Evolutionary conservation across 2,797 vertebrate genomes (phyloP).

Genomic region (Aplochiton taeniatus): DNA sequence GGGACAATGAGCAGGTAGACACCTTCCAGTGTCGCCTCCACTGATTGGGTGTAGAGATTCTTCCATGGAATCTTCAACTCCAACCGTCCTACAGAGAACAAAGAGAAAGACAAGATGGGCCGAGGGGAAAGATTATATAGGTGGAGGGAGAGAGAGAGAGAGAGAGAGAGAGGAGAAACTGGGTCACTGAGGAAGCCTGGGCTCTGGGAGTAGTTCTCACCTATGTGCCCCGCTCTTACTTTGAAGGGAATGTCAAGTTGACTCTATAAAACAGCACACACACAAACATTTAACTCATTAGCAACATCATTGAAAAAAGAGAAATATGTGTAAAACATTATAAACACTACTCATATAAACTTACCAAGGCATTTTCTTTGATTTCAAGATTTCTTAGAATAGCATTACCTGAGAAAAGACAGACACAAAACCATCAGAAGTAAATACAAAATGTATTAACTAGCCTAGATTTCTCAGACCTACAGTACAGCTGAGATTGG

Average conservation of each 20-base stretch:
- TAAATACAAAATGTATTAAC: too few species aligned
- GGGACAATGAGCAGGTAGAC: conserved; percentile 96
- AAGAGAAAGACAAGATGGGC: neutral
- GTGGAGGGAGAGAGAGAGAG: too few species aligned
- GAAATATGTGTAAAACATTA: neutral
- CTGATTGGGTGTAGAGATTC: conserved; percentile 94
- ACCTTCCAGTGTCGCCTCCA: conserved; percentile 93
- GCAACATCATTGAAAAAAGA: neutral
- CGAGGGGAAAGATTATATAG: neutral
- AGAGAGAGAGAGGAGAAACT: too few species aligned
- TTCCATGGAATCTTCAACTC: conserved; percentile 96
- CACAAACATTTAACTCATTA: conserved; percentile 7
- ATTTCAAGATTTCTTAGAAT: conserved; percentile 91
- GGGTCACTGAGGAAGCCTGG: neutral
- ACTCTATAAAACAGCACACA: conserved; percentile 76
- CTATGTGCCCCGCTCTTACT: conserved; percentile 94
- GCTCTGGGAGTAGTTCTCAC: conserved; percentile 70
- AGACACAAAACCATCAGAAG: neutral
- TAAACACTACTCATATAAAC: conserved; percentile 34
- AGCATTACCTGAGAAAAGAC: conserved; percentile 83
- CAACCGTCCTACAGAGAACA: conserved; percentile 79
- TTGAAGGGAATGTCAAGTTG: conserved; percentile 97
- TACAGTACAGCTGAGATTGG: too few species aligned
- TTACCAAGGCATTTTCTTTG: conserved; percentile 98
- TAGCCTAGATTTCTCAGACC: too few species aligned